phyloP scores from a whole-genome alignment of 2,797 vertebrate species.

The Poliocrania exsul region DNA sequence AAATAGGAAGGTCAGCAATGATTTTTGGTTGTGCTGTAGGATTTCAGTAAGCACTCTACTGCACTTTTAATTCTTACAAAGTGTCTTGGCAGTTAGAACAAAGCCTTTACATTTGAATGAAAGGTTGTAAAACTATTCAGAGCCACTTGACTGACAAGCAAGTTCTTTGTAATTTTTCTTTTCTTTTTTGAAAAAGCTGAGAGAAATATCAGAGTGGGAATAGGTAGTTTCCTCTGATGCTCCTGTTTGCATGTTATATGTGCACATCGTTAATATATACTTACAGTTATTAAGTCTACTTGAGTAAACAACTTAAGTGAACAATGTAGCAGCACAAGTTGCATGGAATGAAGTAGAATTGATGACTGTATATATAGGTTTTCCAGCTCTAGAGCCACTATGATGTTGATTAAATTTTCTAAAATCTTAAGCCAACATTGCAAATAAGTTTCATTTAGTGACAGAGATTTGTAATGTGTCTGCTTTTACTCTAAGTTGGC shows the following conservation, averaged over 20 bases:
- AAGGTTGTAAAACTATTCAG: conserved; percentile 67
- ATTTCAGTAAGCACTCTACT: conserved; percentile 30
- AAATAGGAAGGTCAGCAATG: background rate
- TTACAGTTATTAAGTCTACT: background rate
- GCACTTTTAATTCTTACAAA: conserved; percentile 58
- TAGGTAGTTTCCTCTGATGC: background rate
- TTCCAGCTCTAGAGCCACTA: background rate
- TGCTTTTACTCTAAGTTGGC: background rate
- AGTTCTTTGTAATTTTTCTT: conserved; percentile 48
- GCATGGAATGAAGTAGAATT: background rate
- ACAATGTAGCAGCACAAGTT: rapidly evolving
- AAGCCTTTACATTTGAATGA: conserved; percentile 69
- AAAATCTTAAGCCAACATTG: background rate
- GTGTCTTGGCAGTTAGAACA: conserved; percentile 66
- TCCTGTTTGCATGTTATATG: background rate
- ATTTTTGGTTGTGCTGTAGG: background rate
- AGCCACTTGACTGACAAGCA: conserved; percentile 44
- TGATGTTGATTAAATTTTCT: background rate
- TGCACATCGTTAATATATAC: background rate
- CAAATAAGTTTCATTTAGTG: background rate
- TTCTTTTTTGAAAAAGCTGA: background rate
- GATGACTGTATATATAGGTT: background rate
- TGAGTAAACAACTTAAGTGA: background rate
- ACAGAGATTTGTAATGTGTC: background rate
- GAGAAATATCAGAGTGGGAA: background rate